phyloP scores from a whole-genome alignment of 2,888 invertebrate genomes.

The Hololepta plana region DNA sequence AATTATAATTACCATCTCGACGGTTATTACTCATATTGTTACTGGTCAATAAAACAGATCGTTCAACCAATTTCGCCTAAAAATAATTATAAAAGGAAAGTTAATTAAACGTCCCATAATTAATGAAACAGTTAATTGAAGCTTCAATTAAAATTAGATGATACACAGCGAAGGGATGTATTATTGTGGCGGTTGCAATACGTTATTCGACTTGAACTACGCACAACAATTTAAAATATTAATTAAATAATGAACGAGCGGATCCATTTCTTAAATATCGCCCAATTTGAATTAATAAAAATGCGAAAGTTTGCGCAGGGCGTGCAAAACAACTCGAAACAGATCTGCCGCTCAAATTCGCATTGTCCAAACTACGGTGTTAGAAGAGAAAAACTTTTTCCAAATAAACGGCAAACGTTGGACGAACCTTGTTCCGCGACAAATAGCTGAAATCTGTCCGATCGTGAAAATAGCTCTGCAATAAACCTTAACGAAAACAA shows the following conservation, averaged over 20 bases:
- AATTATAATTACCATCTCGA: slow-evolving; percentile 23
- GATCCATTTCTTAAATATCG: too few relatives aligned
- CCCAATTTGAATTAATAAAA: too few relatives aligned
- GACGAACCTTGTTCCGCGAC: slow-evolving; percentile 22
- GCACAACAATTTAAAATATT: too few relatives aligned
- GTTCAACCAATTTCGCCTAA: slow-evolving; percentile 23
- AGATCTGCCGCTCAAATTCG: too few relatives aligned
- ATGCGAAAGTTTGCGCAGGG: too few relatives aligned
- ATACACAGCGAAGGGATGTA: too few relatives aligned
- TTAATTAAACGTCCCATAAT: slow-evolving; percentile 1
- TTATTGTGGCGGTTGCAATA: too few relatives aligned
- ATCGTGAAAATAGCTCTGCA: slow-evolving; percentile 25
- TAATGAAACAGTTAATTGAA: slow-evolving; percentile 9
- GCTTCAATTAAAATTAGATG: slow-evolving; percentile 12
- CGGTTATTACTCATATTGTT: slow-evolving; percentile 13
- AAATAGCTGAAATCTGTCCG: slow-evolving; percentile 24
- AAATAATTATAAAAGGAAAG: slow-evolving; percentile 4
- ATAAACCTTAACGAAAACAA: slow-evolving; percentile 20
- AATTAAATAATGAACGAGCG: too few relatives aligned
- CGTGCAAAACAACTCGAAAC: too few relatives aligned
- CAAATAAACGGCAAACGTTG: slow-evolving; percentile 5
- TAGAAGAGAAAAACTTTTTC: too few relatives aligned
- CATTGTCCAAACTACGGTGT: too few relatives aligned
- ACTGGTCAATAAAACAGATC: slow-evolving; percentile 14
- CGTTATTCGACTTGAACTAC: too few relatives aligned